Evolutionary conservation across 2,797 vertebrate genomes (phyloP).

Genomic region (Galagoides demidoff): DNA sequence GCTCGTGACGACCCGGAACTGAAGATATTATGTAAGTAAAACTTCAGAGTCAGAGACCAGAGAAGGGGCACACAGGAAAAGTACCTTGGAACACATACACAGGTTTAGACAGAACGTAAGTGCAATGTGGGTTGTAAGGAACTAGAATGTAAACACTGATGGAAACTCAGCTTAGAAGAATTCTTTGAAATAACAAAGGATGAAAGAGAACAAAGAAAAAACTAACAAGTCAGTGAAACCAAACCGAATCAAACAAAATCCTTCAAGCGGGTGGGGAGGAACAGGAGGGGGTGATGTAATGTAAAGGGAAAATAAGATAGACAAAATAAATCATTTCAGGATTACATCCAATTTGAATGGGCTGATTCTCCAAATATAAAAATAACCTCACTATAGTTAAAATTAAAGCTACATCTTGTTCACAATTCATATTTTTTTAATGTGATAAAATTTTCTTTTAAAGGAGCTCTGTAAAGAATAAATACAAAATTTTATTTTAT

Average conservation of each 20-base stretch:
- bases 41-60: not conserved
- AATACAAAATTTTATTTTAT: not conserved
- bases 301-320: not conserved
- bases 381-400: not conserved
- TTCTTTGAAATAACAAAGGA: not conserved
- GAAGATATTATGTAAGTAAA: not conserved
- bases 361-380: conserved; percentile 15
- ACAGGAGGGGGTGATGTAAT: not conserved
- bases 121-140: not conserved
- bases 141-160: not conserved
- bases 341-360: not conserved
- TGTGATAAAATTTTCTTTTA: not conserved
- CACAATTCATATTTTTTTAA: not conserved
- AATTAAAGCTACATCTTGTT: conserved; percentile 4
- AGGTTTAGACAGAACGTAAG: not conserved
- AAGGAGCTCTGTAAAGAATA: not conserved
- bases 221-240: not conserved
- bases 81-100: not conserved
- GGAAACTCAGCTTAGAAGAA: not conserved
- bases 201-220: conserved; percentile 1
- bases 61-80: not conserved
- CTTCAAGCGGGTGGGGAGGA: not conserved
- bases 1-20: not conserved
- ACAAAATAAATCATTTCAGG: conserved; percentile 29
- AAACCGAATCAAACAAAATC: not conserved